Evolutionary conservation across 1,140 invertebrate species (phyloP).

Genomic region (Stegodyphus mimosarum): DNA sequence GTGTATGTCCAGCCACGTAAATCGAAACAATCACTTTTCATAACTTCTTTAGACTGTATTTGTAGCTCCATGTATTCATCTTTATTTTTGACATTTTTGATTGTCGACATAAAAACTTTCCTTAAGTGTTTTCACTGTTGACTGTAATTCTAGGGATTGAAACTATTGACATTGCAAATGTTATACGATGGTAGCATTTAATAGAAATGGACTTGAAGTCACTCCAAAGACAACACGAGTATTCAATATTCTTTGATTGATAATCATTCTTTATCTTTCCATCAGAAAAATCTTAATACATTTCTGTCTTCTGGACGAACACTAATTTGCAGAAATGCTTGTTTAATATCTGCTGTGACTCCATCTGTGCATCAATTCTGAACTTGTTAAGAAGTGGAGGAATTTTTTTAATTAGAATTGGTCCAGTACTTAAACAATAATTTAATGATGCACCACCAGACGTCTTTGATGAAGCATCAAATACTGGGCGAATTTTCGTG

Average conservation of each 20-base stretch:
- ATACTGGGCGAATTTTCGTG: constrained; percentile 13
- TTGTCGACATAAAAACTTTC: constrained; percentile 14
- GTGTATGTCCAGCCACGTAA: neutral
- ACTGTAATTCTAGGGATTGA: neutral
- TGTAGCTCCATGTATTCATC: neutral
- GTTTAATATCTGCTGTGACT: constrained; percentile 10
- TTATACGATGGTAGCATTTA: neutral
- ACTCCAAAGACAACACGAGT: constrained; percentile 15
- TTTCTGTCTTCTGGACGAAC: neutral
- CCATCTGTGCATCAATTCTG: too few species aligned
- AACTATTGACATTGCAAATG: neutral
- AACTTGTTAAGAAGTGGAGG: neutral
- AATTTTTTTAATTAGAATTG: neutral
- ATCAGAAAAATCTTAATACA: constrained; percentile 4
- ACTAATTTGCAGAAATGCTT: constrained; percentile 28
- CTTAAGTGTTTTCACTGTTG: neutral
- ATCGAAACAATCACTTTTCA: neutral
- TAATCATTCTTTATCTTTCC: neutral
- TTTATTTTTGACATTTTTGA: neutral
- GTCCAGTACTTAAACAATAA: constrained; percentile 7
- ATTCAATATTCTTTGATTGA: neutral
- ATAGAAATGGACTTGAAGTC: neutral
- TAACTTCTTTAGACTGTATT: neutral
- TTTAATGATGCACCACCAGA: neutral
- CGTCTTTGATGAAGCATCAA: neutral